Base-by-base conservation (phyloP, 2,113 vertebrate genomes). In the Climacteris rufus region DNA sequence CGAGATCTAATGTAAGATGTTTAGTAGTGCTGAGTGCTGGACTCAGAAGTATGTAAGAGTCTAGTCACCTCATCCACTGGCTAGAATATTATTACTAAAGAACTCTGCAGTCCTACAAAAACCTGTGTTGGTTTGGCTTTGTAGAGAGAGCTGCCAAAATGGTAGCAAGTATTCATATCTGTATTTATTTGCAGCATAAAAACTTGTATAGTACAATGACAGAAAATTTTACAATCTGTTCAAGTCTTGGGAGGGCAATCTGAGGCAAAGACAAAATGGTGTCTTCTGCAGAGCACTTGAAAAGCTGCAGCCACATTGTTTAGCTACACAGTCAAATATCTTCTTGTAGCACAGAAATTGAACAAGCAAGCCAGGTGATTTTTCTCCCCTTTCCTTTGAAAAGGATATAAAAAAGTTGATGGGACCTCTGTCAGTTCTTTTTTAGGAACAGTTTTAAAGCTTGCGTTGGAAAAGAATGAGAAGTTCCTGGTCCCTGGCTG, bases 191-290 rank as follows among this genome's bases (percentile, higher is more conserved):
- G n/a, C 60, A 88, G 56, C n/a, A 25, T 81, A 37, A 71, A 39
- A 42, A 27, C 40, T 70, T 49, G 11, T 54, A 2, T 57, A 68
- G 19, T 42, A 17, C 0, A 0, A 11, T 30, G 27, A 11, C 1
- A 5, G 39, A 49, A 89, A 50, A 59, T 37, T 19, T 47, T 65
- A 18, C 12, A 69, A 7, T 59, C 35, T 70, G 44, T 18, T 65
- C 8, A 18, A n/a, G 49, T 64, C 52, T 90, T 65, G n/a, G 20
- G 40, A 93, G 22, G 69, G 30, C 52, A 45, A 17, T 49, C 3
- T 15, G 24, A 68, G 30, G 40, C 44, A 87, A 78, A 87, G 65
- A 59, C 60, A 50, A 64, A 77, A n/a, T 2, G 1, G 2, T n/a
- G 8, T 75, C 56, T 56, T 64, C 35, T 57, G 52, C 68, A 85